Evolutionary conservation across 2,888 invertebrate genomes (phyloP).

Genomic region (Sinentomon sp.): DNA sequence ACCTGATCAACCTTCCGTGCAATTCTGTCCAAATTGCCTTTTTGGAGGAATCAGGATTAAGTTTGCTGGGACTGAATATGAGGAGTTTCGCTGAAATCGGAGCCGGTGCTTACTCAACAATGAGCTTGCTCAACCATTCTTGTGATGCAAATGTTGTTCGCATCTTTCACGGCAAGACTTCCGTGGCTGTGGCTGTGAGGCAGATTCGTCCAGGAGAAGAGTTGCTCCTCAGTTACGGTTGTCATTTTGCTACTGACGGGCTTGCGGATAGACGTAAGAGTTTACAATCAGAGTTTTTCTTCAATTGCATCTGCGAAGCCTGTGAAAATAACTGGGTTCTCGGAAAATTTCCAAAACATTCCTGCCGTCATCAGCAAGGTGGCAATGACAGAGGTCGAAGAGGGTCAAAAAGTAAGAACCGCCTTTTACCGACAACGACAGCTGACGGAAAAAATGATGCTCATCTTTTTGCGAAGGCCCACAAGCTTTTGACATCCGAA

Average conservation of each 20-base stretch:
- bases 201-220: constrained; percentile 37
- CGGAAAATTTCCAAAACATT: too few relatives aligned
- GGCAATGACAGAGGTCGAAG: too few relatives aligned
- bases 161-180: constrained; percentile 23
- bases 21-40: constrained; percentile 56
- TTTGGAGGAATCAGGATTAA: constrained; percentile 9
- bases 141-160: constrained; percentile 57
- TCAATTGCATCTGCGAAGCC: constrained; percentile 44
- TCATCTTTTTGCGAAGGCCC: too few relatives aligned
- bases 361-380: too few relatives aligned
- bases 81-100: constrained; percentile 29
- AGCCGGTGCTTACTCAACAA: constrained; percentile 44
- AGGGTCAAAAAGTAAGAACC: too few relatives aligned
- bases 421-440: too few relatives aligned
- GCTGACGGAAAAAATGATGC: too few relatives aligned
- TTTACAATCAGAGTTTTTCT: constrained; percentile 45
- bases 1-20: constrained; percentile 51
- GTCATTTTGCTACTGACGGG: constrained; percentile 37
- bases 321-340: constrained; percentile 42
- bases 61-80: too few relatives aligned
- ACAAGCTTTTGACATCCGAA: too few relatives aligned
- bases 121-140: constrained; percentile 59
- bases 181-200: constrained; percentile 30
- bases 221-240: constrained; percentile 53
- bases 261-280: constrained; percentile 27